Base-by-base conservation (phyloP, 2,797 vertebrate species). In the Helarctos malayanus region DNA sequence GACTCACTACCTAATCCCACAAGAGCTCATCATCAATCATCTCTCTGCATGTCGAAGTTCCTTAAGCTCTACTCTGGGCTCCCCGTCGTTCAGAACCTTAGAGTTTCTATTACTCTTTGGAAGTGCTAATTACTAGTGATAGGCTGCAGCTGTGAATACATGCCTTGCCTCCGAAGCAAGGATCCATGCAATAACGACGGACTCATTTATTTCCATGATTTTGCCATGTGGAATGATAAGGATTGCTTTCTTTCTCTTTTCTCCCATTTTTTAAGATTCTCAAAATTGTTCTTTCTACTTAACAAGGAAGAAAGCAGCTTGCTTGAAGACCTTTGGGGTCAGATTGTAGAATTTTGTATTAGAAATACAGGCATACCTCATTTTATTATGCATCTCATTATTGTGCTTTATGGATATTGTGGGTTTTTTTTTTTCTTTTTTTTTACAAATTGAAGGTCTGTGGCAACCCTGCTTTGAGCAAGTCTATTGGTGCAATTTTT, bases 161-260 rank as follows among this genome's bases (percentile, higher is more conserved):
- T 41, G 41, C 10, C 56, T 80, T 19, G 1, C 1, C 2, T 79
- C 7, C 47, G 32, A 84, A 94, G n/a, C 54, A 85, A 6, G 91
- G 13, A 71, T 29, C 71, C 49, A 18, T 63, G 35, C 14, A 79
- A 2, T 29, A 95, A 93, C 12, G 71, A 21, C 10, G 3, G 16
- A 54, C 19, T 92, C 54, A 59, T n/a, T 95, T 41, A 65, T 76
- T 95, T 96, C 61, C 56, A 47, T 81, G 45, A 76, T 76, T 52
- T 63, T 90, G 9, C 41, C 61, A 49, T 27, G 21, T 45, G 69
- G 25, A 86, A 56, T 49, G 29, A 61, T 32, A 61, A 0, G 16
- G 10, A 0, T 59, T 84, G 1, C 38, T 68, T 86, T 93, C 0
- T 95, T 95, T 32, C 45, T 92, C 57, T 85, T 75, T 61, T 14